Evolutionary conservation across 2,113 vertebrate species (phyloP).

Genomic region (Nothoprocta pentlandii): DNA sequence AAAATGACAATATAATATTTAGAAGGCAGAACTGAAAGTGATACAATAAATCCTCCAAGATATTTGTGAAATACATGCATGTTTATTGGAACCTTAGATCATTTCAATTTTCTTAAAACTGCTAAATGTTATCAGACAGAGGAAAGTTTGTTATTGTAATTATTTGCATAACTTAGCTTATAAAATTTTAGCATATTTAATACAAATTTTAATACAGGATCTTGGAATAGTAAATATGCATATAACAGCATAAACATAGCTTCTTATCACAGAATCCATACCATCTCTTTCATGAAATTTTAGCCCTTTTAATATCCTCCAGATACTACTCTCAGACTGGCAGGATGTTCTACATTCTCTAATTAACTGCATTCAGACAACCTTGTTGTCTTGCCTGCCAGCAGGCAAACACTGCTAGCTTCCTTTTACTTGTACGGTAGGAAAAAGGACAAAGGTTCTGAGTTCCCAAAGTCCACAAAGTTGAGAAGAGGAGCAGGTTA

Average conservation of each 20-base stretch:
- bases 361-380: background rate
- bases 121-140: background rate
- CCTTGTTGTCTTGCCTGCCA: background rate
- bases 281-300: background rate
- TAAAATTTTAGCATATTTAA: background rate
- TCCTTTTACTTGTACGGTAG: background rate
- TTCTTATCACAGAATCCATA: background rate
- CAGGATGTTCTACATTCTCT: background rate
- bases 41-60: background rate
- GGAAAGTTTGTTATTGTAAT: background rate
- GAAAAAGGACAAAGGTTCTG: background rate
- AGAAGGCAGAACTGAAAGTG: background rate
- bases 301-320: background rate
- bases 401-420: background rate
- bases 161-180: background rate
- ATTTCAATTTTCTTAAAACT: background rate
- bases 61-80: background rate
- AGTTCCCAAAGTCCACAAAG: background rate
- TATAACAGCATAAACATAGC: background rate
- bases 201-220: background rate
- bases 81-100: background rate
- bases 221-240: background rate
- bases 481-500: background rate
- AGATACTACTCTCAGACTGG: background rate
- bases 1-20: background rate